These are phyloP conservation scores for Bursaphelenchus okinawaensis DNA, from an alignment of 2,888 invertebrate species.

Conservation along the genomic window DNA sequence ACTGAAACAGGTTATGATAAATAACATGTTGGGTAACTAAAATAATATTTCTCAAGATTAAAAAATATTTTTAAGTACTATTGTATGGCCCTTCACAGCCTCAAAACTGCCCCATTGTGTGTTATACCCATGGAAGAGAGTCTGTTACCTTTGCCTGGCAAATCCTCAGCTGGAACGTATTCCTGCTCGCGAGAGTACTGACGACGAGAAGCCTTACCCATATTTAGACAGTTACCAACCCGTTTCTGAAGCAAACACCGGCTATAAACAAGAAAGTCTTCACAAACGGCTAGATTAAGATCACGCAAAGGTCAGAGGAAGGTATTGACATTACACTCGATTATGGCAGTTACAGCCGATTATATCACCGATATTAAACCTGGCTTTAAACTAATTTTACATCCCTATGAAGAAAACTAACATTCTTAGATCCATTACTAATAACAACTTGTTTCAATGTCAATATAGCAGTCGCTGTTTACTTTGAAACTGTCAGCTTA, in stretches of 20 bases:
- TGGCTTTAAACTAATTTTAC: no score
- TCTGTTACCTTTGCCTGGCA: slow-evolving; percentile 49
- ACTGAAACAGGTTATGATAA: slow-evolving; percentile 36
- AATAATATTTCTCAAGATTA: no score
- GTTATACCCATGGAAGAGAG: slow-evolving; percentile 5
- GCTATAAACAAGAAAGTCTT: background rate
- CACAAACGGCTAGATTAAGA: background rate
- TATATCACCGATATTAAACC: no score
- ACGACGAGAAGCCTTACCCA: slow-evolving; percentile 22
- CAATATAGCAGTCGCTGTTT: no score
- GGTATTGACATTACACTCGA: background rate
- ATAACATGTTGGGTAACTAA: background rate
- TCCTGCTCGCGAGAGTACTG: slow-evolving; percentile 18
- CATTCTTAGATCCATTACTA: no score
- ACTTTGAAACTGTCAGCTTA: no score
- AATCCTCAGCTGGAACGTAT: slow-evolving; percentile 51
- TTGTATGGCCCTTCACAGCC: slow-evolving; percentile 1
- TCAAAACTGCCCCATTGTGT: background rate
- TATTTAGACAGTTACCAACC: slow-evolving; percentile 5
- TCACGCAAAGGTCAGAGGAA: background rate
- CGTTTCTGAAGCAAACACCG: background rate
- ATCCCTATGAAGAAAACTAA: no score
- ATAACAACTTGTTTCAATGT: no score
- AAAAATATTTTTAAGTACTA: no score
- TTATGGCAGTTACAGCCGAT: background rate